Base-by-base conservation (phyloP, 2,113 vertebrate species). In the Mobula birostris region DNA sequence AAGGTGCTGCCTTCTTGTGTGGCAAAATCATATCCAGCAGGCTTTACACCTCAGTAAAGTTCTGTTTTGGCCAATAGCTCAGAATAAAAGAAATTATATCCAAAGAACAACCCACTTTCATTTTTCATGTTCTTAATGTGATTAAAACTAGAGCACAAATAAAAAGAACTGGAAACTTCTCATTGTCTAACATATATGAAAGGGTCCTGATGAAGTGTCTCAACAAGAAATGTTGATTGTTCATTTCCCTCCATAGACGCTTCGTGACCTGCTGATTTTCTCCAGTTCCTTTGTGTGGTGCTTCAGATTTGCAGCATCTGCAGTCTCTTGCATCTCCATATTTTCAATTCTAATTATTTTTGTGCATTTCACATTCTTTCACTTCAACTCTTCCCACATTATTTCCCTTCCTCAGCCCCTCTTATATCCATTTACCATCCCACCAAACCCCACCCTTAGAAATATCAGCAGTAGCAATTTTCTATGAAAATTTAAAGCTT, bases 1-100 rank as follows among this genome's bases (percentile, higher is more conserved):
- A 93, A 74, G 40, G 27, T 93, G 68, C 70, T 93, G 91, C 91
- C 91, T 70, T 74, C 91, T 76, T 24, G 21, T 56, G 91, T 48
- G 40, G 24, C 4, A 27, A 76, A 48, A 74, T 56, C 14, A 4
- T 19, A 56, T 29, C 56, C 5, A 66, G 27, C 74, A 24, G 12
- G 21, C 66, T 93, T 93, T 70, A 93, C 72, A 56, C 17, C 40
- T 58, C 11, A 58, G 56, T 90, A 66, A 90, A 90, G 85, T 63
- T 88, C 29, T 66, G 15, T 63, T 66, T 68, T 68, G 85, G n/a
- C 0, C 14, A 88, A 63, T 61, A 68, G 5, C 66, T 66, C 61
- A 74, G 17, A 40, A 93, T 48, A 2, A 40, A 40, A 15, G 11
- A 29, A 66, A 90, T 66, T 19, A 90, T 66, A 66, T 19, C 29